A percentile compares a stretch with the other conserved stretches of the same genome.
These are phyloP conservation scores for Acanthornis magna DNA, from an alignment of 2,797 vertebrate species.

Conservation along the genomic window DNA sequence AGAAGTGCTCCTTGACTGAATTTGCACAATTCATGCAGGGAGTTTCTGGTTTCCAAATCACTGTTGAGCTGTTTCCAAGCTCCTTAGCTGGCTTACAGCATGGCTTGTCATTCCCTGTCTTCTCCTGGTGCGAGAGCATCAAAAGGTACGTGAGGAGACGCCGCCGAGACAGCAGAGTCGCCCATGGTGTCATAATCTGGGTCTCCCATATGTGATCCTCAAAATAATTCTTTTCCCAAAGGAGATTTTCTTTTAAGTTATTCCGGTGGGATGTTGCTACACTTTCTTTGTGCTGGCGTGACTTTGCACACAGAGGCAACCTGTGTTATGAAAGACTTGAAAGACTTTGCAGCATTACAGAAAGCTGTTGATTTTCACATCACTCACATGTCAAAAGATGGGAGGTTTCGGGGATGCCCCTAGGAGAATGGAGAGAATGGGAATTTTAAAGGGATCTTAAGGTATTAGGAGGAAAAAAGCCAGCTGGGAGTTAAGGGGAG, in stretches of 20 bases:
- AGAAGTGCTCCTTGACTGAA: background rate
- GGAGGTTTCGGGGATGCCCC: background rate
- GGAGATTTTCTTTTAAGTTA: background rate
- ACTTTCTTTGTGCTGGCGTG: background rate
- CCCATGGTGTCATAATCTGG: background rate
- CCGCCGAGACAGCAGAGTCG: background rate
- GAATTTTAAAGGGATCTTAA: background rate
- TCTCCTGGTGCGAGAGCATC: background rate
- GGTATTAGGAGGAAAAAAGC: background rate
- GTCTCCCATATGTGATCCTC: background rate
- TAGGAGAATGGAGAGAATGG: background rate
- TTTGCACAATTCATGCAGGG: accelerated
- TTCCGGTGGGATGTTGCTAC: background rate
- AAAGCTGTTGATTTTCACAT: background rate
- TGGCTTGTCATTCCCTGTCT: background rate
- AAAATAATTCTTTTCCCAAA: background rate
- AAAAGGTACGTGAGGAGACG: background rate
- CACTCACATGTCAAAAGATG: background rate
- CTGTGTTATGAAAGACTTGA: background rate
- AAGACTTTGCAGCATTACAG: background rate
- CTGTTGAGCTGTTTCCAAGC: background rate
- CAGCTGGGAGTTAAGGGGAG: background rate
- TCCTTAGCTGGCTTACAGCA: background rate
- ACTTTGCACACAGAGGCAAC: background rate
- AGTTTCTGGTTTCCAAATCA: background rate